Evolutionary conservation across 2,113 vertebrate species (phyloP).

Genomic region (Caracal caracal): DNA sequence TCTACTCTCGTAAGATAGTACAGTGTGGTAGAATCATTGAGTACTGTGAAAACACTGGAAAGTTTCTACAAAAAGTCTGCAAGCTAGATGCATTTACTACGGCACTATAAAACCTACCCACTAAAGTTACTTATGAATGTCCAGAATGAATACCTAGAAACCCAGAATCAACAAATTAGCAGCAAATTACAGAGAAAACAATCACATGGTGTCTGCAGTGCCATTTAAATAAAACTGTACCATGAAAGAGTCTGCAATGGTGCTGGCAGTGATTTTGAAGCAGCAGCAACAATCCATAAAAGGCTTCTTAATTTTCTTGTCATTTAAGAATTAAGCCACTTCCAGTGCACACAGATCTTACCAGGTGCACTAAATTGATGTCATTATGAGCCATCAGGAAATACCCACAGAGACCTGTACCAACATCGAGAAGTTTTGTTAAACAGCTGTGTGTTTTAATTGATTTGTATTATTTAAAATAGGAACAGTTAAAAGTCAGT

Average conservation of each 20-base stretch:
- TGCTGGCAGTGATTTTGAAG: slow-evolving; percentile 75
- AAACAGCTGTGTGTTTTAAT: slow-evolving; percentile 89
- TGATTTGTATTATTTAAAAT: slow-evolving; percentile 90
- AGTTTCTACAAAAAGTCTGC: background rate
- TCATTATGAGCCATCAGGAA: slow-evolving; percentile 89
- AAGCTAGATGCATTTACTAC: background rate
- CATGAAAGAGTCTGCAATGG: slow-evolving; percentile 62
- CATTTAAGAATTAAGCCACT: slow-evolving; percentile 86
- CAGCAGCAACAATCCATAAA: slow-evolving; percentile 81
- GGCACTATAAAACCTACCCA: slow-evolving; percentile 12
- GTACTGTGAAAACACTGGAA: background rate
- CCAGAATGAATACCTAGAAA: slow-evolving; percentile 48
- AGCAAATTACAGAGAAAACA: slow-evolving; percentile 59
- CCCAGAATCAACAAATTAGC: slow-evolving; percentile 52
- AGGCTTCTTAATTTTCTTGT: slow-evolving; percentile 85
- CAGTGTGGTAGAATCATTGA: background rate
- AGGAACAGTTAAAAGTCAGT: slow-evolving; percentile 85
- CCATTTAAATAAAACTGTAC: slow-evolving; percentile 49
- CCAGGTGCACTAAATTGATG: slow-evolving; percentile 90
- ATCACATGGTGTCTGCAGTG: background rate
- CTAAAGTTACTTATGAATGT: slow-evolving; percentile 10
- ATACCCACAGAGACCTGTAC: slow-evolving; percentile 86
- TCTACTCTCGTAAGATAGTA: background rate
- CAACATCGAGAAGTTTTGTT: slow-evolving; percentile 86
- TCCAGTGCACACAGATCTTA: slow-evolving; percentile 83